These are phyloP conservation scores for Dromas ardeola DNA, from an alignment of 2,113 vertebrate species.

Conservation along the genomic window DNA sequence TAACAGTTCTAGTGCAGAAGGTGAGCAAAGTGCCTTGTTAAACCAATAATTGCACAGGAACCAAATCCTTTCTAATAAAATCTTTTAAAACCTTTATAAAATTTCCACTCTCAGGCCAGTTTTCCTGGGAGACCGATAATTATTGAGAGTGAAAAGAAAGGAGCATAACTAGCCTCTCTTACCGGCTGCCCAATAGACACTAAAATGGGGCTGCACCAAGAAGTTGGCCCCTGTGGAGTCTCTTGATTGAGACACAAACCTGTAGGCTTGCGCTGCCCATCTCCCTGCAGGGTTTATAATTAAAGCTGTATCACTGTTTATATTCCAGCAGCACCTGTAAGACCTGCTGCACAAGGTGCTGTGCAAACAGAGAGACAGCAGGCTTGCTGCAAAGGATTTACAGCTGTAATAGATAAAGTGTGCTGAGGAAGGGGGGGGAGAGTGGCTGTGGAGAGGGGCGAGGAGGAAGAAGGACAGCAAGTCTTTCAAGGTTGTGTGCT, in stretches of 20 bases:
- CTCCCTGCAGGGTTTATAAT: slow-evolving; percentile 4
- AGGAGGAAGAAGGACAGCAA: background rate
- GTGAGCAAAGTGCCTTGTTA: slow-evolving; percentile 40
- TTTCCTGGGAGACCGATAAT: slow-evolving; percentile 56
- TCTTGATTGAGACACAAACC: slow-evolving; percentile 39
- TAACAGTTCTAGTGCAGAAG: background rate
- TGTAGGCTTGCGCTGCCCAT: background rate
- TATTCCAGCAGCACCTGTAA: slow-evolving; percentile 36
- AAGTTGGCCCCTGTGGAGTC: background rate
- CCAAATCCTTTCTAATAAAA: slow-evolving; percentile 52
- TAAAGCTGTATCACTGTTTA: slow-evolving; percentile 16
- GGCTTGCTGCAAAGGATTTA: slow-evolving; percentile 13
- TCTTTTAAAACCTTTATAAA: slow-evolving; percentile 49
- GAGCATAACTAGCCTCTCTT: background rate
- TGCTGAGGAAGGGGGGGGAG: background rate
- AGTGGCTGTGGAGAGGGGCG: background rate
- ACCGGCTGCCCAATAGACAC: background rate
- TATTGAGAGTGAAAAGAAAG: slow-evolving; percentile 15
- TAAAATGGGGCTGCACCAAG: background rate
- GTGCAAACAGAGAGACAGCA: slow-evolving; percentile 32
- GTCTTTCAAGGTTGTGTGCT: background rate
- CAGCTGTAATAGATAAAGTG: background rate
- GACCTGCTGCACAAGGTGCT: background rate
- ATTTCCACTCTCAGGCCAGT: slow-evolving; percentile 9
- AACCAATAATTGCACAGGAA: slow-evolving; percentile 45